Base-by-base conservation (phyloP, 2,113 vertebrate genomes). In the Numenius arquata region DNA sequence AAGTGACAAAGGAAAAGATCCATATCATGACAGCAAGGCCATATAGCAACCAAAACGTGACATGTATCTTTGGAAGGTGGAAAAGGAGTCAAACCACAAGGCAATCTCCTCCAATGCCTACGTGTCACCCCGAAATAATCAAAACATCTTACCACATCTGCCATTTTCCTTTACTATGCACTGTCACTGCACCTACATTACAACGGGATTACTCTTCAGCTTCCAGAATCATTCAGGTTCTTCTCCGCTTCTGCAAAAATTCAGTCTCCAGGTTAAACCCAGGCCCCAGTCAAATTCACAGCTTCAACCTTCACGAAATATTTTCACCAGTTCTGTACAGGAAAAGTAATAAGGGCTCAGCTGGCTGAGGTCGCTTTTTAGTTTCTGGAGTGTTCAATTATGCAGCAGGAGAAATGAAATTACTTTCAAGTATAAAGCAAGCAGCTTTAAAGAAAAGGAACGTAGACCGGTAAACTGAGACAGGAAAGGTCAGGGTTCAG, bases 331-430 rank as follows among this genome's bases (percentile, higher is more conserved):
- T 59, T 80, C 26, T 23, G 47, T 23, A 62, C n/a, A 55, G 36
- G 14, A 90, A 86, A 93, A 88, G 63, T 68, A 94, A 29, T 71
- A 88, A 81, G 76, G 61, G 45, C 72, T 88, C 95, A 96, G 63
- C 68, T 95, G 93, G 55, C 26, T 71, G 50, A 50, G 26, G 32
- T n/a, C 0, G 0, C 43, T 63, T 55, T 78, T 90, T 62, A 36
- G n/a, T 71, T 88, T 91, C 75, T 90, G 50, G 59, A 93, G 75
- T 85, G 61, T 72, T 93, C 88, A 81, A 67, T 90, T 95, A 96
- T 95, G 79, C 88, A 94, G 75, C 52, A 84, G 88, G 14, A 86
- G 75, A 93, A 92, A 95, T 58, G 12, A 86, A 96, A 94, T 86
- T 0, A 56, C 47, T 92, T 92, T 84, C 55, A 86, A 93, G 13